A percentile compares a stretch with the other conserved stretches of the same genome.
Conservation (phyloP, 2,797 vertebrate species). For the Ambastaia sidthimunki region DNA sequence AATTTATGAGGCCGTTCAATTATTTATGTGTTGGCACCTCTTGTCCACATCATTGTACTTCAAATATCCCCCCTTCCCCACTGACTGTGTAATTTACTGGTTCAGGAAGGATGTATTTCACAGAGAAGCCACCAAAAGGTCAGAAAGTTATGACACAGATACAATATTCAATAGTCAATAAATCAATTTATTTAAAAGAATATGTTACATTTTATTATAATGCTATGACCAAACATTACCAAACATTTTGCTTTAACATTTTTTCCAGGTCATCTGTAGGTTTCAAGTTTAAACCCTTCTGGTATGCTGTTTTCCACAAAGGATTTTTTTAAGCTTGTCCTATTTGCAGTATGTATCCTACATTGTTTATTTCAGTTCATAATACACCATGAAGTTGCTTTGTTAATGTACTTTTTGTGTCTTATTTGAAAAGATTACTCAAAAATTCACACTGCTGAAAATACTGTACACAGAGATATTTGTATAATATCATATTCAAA, state of each 20-base stretch:
- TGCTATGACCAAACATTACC: conserved; percentile 84
- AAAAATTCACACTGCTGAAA: conserved; percentile 60
- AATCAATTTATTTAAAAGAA: conserved; percentile 98
- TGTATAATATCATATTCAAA: conserved; percentile 71
- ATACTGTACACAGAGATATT: conserved; percentile 63
- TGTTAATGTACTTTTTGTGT: conserved; percentile 37
- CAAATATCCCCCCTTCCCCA: conserved; percentile 12
- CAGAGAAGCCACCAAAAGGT: not conserved
- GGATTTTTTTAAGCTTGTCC: conserved; percentile 41
- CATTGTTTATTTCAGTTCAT: conserved; percentile 24
- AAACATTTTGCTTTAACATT: conserved; percentile 68
- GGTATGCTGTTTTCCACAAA: conserved; percentile 65
- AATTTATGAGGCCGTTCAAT: conserved; percentile 55
- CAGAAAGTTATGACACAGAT: not conserved
- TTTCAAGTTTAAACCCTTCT: conserved; percentile 61
- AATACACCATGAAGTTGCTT: conserved; percentile 21
- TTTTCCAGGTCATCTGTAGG: conserved; percentile 68
- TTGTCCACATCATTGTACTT: conserved; percentile 26
- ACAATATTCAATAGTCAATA: conserved; percentile 80
- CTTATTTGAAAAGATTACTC: conserved; percentile 64
- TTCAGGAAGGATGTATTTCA: not conserved
- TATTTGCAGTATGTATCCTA: conserved; percentile 20
- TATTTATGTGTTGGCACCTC: conserved; percentile 40
- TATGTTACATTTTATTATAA: conserved; percentile 98
- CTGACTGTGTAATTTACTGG: not conserved